Evolutionary conservation across 2,113 vertebrate genomes (phyloP).

Genomic region (Zosterops lateralis): DNA sequence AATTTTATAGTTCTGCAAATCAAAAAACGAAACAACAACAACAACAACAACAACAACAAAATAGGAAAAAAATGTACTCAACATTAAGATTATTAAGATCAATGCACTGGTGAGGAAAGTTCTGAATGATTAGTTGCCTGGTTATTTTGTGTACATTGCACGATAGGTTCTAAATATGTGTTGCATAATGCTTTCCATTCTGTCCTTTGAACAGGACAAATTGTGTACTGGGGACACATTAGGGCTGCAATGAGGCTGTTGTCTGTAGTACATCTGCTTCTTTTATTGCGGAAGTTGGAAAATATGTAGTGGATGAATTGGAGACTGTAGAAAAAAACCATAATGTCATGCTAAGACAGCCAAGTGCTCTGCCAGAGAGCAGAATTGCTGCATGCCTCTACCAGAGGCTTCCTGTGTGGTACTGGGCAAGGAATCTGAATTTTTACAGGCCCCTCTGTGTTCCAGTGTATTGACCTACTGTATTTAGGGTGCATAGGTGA

Average conservation of each 20-base stretch:
- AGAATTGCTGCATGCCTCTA: not conserved
- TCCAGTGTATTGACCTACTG: rapidly evolving
- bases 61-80: not conserved
- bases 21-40: not conserved
- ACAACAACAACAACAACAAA: not conserved
- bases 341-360: not conserved
- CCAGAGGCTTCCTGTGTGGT: not conserved
- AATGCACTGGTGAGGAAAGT: not conserved
- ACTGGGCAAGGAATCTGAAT: not conserved
- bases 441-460: not conserved
- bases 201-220: not conserved
- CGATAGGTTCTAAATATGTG: not conserved
- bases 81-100: not conserved
- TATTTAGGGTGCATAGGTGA: not conserved
- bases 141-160: not conserved
- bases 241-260: not conserved
- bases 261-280: not conserved
- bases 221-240: not conserved
- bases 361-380: not conserved
- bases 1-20: not conserved
- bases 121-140: not conserved
- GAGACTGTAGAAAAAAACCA: not conserved
- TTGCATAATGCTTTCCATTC: not conserved
- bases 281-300: constrained; percentile 14
- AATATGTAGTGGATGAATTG: not conserved